Conservation (phyloP, 2,113 vertebrate species). For the Sylvilagus bachmani region DNA sequence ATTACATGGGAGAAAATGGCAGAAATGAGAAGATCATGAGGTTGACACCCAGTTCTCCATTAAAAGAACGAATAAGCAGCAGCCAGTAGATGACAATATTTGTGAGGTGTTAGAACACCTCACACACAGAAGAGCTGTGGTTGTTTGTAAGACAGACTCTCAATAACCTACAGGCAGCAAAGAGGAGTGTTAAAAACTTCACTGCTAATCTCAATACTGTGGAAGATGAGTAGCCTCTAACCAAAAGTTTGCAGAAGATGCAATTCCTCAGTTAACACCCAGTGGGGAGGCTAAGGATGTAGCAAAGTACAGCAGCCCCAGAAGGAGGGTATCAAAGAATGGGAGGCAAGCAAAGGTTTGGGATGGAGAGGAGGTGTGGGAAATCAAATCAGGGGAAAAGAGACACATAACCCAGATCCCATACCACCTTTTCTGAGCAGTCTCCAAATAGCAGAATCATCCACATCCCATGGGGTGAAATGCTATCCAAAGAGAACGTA, state of each 20-base stretch:
- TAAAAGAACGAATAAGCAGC: background rate
- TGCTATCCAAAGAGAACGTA: background rate
- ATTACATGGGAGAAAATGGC: fast-evolving
- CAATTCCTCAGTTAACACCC: background rate
- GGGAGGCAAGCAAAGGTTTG: background rate
- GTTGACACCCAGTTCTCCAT: background rate
- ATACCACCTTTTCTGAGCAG: background rate
- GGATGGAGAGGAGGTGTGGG: background rate
- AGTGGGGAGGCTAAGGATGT: background rate
- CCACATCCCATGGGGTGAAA: background rate
- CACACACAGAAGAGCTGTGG: too few relatives aligned
- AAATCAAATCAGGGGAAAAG: background rate
- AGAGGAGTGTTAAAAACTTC: background rate
- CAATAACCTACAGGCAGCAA: background rate
- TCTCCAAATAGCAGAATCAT: background rate
- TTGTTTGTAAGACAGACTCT: background rate
- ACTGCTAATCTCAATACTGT: background rate
- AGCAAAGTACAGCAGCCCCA: background rate
- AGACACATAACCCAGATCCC: background rate
- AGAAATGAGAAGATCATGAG: background rate
- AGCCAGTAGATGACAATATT: background rate
- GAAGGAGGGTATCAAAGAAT: background rate
- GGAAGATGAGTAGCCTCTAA: background rate
- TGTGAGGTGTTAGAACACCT: background rate
- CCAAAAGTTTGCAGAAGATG: background rate